Conservation (phyloP, 2,113 vertebrate species). For the Tenebrosternarchus preto region DNA sequence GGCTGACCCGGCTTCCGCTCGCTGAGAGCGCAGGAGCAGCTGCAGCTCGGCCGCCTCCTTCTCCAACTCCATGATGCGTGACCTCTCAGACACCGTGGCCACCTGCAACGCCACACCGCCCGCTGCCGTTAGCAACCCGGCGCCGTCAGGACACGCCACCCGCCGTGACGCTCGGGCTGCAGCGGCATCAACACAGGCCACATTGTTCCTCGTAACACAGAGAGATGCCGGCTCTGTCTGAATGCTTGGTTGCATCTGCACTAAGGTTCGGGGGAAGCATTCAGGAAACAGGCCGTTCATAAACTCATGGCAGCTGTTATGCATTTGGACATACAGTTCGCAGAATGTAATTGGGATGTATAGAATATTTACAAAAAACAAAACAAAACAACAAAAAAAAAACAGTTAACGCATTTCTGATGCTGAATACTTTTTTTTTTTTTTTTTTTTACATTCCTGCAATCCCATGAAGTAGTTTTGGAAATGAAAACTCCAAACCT, state of each 20-base stretch:
- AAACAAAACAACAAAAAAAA: no score
- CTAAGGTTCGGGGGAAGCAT: background rate
- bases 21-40: slow-evolving; percentile 80
- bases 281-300: background rate
- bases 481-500: slow-evolving; percentile 35
- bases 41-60: slow-evolving; percentile 86
- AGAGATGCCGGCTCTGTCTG: background rate
- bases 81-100: slow-evolving; percentile 94
- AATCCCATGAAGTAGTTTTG: slow-evolving; percentile 5
- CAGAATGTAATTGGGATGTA: background rate
- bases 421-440: background rate
- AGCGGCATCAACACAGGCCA: background rate
- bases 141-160: background rate
- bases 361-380: background rate
- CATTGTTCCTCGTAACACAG: background rate
- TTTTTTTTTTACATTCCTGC: background rate
- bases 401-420: background rate
- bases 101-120: slow-evolving; percentile 71
- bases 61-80: slow-evolving; percentile 96
- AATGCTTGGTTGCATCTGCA: background rate
- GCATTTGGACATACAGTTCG: background rate
- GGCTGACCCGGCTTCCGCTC: slow-evolving; percentile 68
- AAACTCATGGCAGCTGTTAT: background rate
- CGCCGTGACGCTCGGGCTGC: no score
- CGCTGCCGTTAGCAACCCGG: background rate